Conservation (phyloP, 2,888 invertebrate species). For the Cabera pusaria region DNA sequence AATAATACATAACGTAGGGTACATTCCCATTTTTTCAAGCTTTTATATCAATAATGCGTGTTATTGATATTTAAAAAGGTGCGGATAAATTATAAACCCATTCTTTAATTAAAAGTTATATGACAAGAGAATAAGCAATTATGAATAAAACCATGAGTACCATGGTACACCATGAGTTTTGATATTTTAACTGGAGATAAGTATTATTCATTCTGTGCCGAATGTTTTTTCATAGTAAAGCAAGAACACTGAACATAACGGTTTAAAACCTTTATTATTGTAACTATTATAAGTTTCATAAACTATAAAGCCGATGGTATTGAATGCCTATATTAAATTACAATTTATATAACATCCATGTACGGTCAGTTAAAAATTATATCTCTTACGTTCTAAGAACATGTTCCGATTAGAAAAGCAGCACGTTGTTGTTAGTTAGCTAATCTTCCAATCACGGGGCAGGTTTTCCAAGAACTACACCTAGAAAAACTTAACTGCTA, state of each 20-base stretch:
- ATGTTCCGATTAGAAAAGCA: slow-evolving; percentile 9
- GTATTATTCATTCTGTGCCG: no score
- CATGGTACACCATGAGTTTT: no score
- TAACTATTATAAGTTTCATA: not conserved
- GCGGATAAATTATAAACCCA: slow-evolving; percentile 1
- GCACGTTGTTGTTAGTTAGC: slow-evolving; percentile 6
- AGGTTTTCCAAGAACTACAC: slow-evolving; percentile 30
- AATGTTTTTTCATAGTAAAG: no score
- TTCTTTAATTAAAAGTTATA: slow-evolving; percentile 2
- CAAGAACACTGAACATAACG: no score
- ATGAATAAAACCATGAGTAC: no score
- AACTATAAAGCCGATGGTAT: slow-evolving; percentile 5
- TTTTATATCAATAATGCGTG: slow-evolving; percentile 9
- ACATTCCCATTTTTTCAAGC: slow-evolving; percentile 4
- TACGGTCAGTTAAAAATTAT: slow-evolving; percentile 7
- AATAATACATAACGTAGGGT: slow-evolving; percentile 5
- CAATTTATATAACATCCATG: slow-evolving; percentile 7
- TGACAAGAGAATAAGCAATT: slow-evolving; percentile 2
- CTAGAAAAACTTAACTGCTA: slow-evolving; percentile 25
- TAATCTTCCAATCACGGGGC: slow-evolving; percentile 25
- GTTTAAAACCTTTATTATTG: no score
- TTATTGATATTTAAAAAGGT: slow-evolving; percentile 10
- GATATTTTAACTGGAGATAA: no score
- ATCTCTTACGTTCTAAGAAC: slow-evolving; percentile 18
- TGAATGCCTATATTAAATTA: slow-evolving; percentile 13